These are phyloP conservation scores for Pardalotus punctatus DNA, from an alignment of 2,113 vertebrate genomes.

Conservation along the genomic window DNA sequence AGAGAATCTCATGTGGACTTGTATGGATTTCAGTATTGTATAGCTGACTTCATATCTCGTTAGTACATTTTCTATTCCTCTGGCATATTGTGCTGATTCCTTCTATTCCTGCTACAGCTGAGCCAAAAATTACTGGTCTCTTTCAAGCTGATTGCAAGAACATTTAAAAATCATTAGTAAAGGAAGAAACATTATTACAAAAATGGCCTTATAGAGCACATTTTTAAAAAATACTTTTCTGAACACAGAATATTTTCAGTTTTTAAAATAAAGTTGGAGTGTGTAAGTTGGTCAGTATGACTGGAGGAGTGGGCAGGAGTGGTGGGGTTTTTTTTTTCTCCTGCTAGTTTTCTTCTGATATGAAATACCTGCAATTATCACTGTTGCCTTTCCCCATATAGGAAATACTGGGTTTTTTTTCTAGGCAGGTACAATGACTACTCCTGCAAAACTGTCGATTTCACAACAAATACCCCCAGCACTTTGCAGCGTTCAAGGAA, in stretches of 20 bases:
- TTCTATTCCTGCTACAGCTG: not conserved
- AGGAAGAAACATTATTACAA: not conserved
- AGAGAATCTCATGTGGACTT: not conserved
- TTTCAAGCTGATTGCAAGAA: not conserved
- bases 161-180: not conserved
- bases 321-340: not conserved
- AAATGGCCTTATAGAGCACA: not conserved
- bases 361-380: not conserved
- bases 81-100: not conserved
- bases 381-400: not conserved
- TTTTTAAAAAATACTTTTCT: not conserved
- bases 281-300: not conserved
- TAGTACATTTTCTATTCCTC: not conserved
- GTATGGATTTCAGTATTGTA: not conserved
- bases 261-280: not conserved
- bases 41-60: not conserved
- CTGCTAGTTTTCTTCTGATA: not conserved
- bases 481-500: not conserved
- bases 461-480: not conserved
- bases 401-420: fast-evolving
- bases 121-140: not conserved
- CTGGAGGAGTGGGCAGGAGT: not conserved
- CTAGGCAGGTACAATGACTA: not conserved
- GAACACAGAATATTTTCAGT: not conserved
- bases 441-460: not conserved